Evolutionary conservation across 2,888 invertebrate genomes (phyloP).

Genomic region (Carabus problematicus): DNA sequence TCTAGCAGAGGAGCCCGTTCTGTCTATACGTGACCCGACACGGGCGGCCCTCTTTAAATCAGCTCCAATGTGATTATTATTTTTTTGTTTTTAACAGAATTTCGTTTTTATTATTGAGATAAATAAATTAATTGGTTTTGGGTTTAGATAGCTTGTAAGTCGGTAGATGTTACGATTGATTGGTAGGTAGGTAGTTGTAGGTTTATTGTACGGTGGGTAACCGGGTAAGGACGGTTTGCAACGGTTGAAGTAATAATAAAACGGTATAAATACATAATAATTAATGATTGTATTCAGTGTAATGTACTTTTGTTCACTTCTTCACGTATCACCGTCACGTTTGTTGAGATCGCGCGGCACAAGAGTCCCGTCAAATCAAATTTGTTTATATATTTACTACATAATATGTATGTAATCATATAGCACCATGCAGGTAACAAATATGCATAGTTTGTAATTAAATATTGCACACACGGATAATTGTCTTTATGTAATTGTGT

Average conservation of each 20-base stretch:
- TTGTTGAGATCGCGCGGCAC: slow-evolving; percentile 33
- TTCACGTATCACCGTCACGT: slow-evolving; percentile 15
- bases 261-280: no score
- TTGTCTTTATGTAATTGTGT: slow-evolving; percentile 2
- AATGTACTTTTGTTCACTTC: no score
- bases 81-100: slow-evolving; percentile 41
- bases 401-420: slow-evolving; percentile 1
- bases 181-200: slow-evolving; percentile 29
- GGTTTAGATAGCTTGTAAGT: slow-evolving; percentile 25
- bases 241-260: no score
- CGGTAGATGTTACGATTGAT: slow-evolving; percentile 34
- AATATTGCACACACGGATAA: slow-evolving; percentile 25
- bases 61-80: slow-evolving; percentile 42
- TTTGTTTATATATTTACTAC: slow-evolving; percentile 36
- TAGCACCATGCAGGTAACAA: slow-evolving; percentile 39
- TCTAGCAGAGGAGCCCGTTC: slow-evolving; percentile 49
- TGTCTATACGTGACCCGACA: no score
- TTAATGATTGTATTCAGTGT: no score
- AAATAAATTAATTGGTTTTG: neutral
- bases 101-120: slow-evolving; percentile 42
- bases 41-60: slow-evolving; percentile 40
- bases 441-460: slow-evolving; percentile 37
- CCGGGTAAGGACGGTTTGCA: slow-evolving; percentile 30
- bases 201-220: slow-evolving; percentile 34
- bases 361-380: slow-evolving; percentile 18